Conservation (phyloP, 2,113 vertebrate species). For the Cynoglossus semilaevis region DNA sequence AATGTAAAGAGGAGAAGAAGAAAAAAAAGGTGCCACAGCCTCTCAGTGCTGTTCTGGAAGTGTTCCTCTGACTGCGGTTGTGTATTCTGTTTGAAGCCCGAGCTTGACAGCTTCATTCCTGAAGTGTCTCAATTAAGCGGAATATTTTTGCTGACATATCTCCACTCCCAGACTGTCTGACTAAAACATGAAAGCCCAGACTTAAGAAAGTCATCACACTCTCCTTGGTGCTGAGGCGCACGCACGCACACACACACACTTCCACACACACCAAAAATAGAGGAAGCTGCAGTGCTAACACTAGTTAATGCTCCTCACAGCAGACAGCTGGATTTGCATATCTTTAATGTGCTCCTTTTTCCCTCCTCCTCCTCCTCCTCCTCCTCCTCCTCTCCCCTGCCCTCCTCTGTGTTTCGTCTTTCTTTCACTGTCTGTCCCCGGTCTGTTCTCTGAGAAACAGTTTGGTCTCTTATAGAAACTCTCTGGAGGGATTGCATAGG, state of each 20-base stretch:
- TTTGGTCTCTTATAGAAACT: slow-evolving; percentile 58
- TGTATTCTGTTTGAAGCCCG: slow-evolving; percentile 67
- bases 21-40: slow-evolving; percentile 12
- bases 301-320: slow-evolving; percentile 71
- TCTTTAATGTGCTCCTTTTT: slow-evolving; percentile 69
- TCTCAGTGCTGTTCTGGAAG: slow-evolving; percentile 62
- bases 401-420: slow-evolving; percentile 23
- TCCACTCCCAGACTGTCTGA: slow-evolving; percentile 67
- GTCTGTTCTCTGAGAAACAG: slow-evolving; percentile 56
- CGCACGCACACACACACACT: slow-evolving; percentile 23
- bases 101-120: slow-evolving; percentile 70
- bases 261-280: slow-evolving; percentile 71
- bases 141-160: slow-evolving; percentile 73
- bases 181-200: slow-evolving; percentile 70
- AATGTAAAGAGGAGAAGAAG: not conserved
- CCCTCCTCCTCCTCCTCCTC: slow-evolving; percentile 18
- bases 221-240: slow-evolving; percentile 63
- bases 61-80: slow-evolving; percentile 54
- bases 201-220: slow-evolving; percentile 79
- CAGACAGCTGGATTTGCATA: slow-evolving; percentile 78
- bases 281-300: slow-evolving; percentile 67
- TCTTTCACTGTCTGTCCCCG: slow-evolving; percentile 30
- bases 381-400: slow-evolving; percentile 19
- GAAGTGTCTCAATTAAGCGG: slow-evolving; percentile 75
- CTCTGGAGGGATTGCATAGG: slow-evolving; percentile 75